Evolutionary conservation across 2,888 invertebrate genomes (phyloP).

Genomic region (Apodemia duryi): DNA sequence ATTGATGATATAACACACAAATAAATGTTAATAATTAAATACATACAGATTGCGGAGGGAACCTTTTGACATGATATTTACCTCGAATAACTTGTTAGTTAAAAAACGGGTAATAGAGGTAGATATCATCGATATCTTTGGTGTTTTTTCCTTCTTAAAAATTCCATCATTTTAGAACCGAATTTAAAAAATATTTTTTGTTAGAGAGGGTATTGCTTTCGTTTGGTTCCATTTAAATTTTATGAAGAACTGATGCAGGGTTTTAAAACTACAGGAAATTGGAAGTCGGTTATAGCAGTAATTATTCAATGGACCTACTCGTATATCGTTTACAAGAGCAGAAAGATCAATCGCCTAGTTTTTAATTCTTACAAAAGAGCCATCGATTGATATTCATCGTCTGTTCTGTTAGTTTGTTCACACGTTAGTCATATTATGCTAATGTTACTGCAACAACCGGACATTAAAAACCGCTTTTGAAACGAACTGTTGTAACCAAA

Average conservation of each 20-base stretch:
- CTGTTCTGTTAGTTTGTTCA: constrained; percentile 15
- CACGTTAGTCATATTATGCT: constrained; percentile 18
- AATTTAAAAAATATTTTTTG: too few species aligned
- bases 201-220: too few species aligned
- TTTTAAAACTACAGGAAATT: too few species aligned
- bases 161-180: too few species aligned
- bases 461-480: constrained; percentile 24
- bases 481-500: constrained; percentile 24
- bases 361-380: constrained; percentile 6
- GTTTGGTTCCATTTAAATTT: too few species aligned
- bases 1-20: too few species aligned
- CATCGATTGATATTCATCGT: constrained; percentile 10
- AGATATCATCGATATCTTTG: too few species aligned
- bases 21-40: too few species aligned
- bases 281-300: too few species aligned
- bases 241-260: too few species aligned
- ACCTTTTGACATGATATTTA: neutral
- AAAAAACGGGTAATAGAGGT: too few species aligned
- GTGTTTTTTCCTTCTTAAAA: too few species aligned
- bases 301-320: neutral
- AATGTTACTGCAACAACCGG: constrained; percentile 23
- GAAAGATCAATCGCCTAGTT: neutral
- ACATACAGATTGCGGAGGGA: neutral
- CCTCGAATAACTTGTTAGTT: neutral
- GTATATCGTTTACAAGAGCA: neutral